These are phyloP conservation scores for Mobula hypostoma DNA, from an alignment of 2,113 vertebrate genomes.

Conservation along the genomic window DNA sequence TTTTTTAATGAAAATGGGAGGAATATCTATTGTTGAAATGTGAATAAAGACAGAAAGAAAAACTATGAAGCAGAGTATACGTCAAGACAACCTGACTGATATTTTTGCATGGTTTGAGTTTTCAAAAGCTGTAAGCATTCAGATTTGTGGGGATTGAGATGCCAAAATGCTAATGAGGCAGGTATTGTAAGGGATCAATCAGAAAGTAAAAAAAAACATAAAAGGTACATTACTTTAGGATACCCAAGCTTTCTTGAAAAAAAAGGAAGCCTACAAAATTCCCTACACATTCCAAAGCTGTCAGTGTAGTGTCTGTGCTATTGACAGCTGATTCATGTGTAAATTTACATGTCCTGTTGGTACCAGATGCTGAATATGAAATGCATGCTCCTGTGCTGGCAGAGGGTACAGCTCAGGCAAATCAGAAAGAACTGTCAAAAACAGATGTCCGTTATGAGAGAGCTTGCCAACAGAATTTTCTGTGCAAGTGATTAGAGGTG, in stretches of 20 bases:
- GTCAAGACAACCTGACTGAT: background rate
- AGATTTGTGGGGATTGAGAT: background rate
- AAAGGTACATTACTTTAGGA: background rate
- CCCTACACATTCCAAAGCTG: conserved; percentile 68
- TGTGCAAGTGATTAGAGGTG: background rate
- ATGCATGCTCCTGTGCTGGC: conserved; percentile 72
- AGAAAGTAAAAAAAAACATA: background rate
- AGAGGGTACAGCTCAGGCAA: conserved; percentile 84
- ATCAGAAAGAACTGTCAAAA: conserved; percentile 95
- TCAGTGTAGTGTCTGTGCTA: conserved; percentile 74
- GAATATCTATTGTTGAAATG: background rate
- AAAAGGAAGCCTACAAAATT: conserved; percentile 57
- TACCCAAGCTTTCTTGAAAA: background rate
- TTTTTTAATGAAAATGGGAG: background rate
- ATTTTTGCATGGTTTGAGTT: background rate
- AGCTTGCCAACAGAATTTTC: conserved; percentile 42
- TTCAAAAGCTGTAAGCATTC: background rate
- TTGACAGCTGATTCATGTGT: conserved; percentile 96
- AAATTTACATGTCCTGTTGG: conserved; percentile 81
- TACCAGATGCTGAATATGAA: conserved; percentile 85
- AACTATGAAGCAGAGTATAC: background rate
- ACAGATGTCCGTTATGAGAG: conserved; percentile 80
- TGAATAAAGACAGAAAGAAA: background rate
- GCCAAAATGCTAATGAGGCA: background rate
- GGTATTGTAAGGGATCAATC: background rate